A percentile compares a stretch with the other conserved stretches of the same genome.
phyloP scores from a whole-genome alignment of 2,797 vertebrate genomes.

The Micromesistius poutassou region DNA sequence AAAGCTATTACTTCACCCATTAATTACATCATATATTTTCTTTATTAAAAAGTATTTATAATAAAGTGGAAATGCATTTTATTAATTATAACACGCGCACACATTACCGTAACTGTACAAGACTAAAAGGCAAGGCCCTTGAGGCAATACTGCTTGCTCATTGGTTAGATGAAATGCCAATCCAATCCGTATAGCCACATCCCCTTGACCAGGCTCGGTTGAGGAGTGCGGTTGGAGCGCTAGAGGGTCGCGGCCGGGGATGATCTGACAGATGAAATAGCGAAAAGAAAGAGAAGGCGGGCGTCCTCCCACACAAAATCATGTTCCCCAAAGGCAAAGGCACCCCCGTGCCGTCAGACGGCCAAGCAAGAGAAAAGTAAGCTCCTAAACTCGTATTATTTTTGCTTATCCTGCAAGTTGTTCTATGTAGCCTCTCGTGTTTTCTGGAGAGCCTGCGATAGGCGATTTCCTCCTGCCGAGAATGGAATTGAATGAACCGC shows the following conservation, averaged over 20 bases:
- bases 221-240: constrained; percentile 80
- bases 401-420: constrained; percentile 51
- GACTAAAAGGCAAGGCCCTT: constrained; percentile 48
- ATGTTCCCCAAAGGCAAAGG: constrained; percentile 99
- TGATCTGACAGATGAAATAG: constrained; percentile 93
- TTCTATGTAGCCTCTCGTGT: constrained; percentile 55
- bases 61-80: neutral
- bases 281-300: constrained; percentile 73
- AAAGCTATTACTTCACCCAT: neutral
- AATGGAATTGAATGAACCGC: constrained; percentile 76
- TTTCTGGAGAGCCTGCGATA: constrained; percentile 64
- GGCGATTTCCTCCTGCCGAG: constrained; percentile 69
- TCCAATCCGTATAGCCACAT: constrained; percentile 50
- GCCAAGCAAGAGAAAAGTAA: constrained; percentile 98
- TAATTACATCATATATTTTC: neutral
- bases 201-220: constrained; percentile 80
- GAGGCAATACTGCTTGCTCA: constrained; percentile 25
- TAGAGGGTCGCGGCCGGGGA: constrained; percentile 83
- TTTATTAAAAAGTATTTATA: neutral
- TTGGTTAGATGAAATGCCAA: constrained; percentile 53
- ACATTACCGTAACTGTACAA: constrained; percentile 5
- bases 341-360: constrained; percentile 95
- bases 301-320: constrained; percentile 73
- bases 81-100: neutral
- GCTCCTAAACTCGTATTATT: constrained; percentile 53